phyloP scores from a whole-genome alignment of 2,797 vertebrate genomes.

The Bradypus variegatus region DNA sequence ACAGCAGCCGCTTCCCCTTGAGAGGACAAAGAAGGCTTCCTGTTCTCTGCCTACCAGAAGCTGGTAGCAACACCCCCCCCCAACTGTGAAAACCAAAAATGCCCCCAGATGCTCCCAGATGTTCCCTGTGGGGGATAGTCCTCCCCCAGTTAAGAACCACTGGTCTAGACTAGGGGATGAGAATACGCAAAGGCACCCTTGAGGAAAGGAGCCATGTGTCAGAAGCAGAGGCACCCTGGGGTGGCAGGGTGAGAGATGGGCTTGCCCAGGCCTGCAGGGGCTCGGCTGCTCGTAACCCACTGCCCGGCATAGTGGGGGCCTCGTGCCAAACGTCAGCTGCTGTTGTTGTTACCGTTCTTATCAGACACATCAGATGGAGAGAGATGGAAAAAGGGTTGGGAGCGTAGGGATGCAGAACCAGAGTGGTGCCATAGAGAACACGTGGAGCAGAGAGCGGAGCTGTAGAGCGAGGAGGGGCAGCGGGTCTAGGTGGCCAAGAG shows the following conservation, averaged over 20 bases:
- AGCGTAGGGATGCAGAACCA: no score
- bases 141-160: no score
- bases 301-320: rapidly evolving
- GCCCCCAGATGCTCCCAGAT: no score
- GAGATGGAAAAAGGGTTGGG: no score
- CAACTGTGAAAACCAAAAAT: background rate
- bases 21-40: background rate
- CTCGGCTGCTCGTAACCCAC: background rate
- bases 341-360: rapidly evolving
- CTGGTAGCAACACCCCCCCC: no score
- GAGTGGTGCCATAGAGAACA: background rate
- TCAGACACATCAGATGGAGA: background rate
- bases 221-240: background rate
- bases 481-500: no score
- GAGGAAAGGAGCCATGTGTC: rapidly evolving
- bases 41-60: background rate
- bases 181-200: background rate
- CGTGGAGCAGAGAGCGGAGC: background rate
- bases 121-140: background rate
- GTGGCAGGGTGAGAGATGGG: background rate
- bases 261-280: background rate
- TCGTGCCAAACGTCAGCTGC: rapidly evolving
- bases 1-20: rapidly evolving
- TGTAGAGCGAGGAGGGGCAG: background rate
- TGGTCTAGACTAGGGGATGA: no score